phyloP scores from a whole-genome alignment of 1,140 invertebrate species.

The Eurosta solidaginis region DNA sequence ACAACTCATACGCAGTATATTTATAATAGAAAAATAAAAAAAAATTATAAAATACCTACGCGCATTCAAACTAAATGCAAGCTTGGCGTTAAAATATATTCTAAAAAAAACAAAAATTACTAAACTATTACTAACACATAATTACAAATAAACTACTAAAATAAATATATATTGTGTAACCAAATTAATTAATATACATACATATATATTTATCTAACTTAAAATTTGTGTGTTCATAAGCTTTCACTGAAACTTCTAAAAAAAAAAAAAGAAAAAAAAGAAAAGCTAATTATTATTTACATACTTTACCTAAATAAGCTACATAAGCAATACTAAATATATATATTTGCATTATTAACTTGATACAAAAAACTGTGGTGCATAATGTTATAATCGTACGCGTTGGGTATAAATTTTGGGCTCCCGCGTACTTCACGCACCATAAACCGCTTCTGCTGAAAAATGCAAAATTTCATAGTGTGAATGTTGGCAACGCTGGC shows the following conservation, averaged over 20 bases:
- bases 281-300: not conserved
- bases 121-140: not conserved
- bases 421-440: not conserved
- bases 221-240: not conserved
- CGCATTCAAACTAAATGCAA: conserved; percentile 2
- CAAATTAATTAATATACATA: not conserved
- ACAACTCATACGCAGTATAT: not conserved
- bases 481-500: conserved; percentile 61
- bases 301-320: too few relatives aligned
- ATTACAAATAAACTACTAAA: not conserved
- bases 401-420: not conserved
- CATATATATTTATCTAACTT: not conserved
- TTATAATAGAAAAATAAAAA: not conserved
- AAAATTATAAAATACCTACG: conserved; percentile 14
- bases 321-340: not conserved
- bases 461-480: conserved; percentile 34
- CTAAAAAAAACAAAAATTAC: not conserved
- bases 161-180: not conserved
- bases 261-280: not conserved
- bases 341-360: not conserved
- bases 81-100: conserved; percentile 22
- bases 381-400: not conserved
- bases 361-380: not conserved
- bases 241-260: not conserved
- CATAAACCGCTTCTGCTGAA: conserved; percentile 8